Evolutionary conservation across 2,797 vertebrate species (phyloP).

Genomic region (Enteromius trimaculatus): DNA sequence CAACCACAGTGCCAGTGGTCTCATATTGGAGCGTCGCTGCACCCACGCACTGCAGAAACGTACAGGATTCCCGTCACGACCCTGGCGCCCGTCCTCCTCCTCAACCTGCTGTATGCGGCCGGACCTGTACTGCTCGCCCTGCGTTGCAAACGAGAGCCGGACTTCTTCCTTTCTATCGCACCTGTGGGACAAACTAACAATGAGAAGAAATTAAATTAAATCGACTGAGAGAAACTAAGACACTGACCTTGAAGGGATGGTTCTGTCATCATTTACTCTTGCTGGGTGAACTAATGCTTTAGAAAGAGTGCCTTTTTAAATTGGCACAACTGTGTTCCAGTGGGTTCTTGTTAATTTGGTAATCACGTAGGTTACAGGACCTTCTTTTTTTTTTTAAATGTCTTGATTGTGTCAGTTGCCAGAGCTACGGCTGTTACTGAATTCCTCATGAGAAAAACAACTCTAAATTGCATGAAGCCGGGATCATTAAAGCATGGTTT

Average conservation of each 20-base stretch:
- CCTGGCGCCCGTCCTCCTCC: slow-evolving; percentile 75
- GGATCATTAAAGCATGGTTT: slow-evolving; percentile 28
- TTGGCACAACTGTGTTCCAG: not conserved
- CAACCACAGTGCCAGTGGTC: slow-evolving; percentile 85
- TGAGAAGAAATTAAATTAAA: slow-evolving; percentile 73
- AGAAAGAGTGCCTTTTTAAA: not conserved
- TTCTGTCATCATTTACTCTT: not conserved
- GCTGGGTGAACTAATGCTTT: slow-evolving; percentile 4
- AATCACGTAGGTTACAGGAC: not conserved
- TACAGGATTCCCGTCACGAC: slow-evolving; percentile 82
- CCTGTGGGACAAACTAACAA: slow-evolving; percentile 61
- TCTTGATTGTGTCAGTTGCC: slow-evolving; percentile 16
- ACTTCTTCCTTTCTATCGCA: slow-evolving; percentile 78
- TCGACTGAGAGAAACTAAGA: not conserved
- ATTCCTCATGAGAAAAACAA: slow-evolving; percentile 2
- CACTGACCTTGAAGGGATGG: not conserved
- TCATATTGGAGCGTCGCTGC: slow-evolving; percentile 85
- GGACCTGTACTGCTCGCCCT: slow-evolving; percentile 80
- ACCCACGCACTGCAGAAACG: slow-evolving; percentile 82
- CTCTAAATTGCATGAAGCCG: slow-evolving; percentile 3
- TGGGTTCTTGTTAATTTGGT: not conserved
- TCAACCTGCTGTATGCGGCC: slow-evolving; percentile 78
- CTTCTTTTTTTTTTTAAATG: not conserved
- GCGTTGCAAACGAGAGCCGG: slow-evolving; percentile 78
- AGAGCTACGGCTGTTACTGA: not conserved